Evolutionary conservation across 92 coral and sea anemone genomes (phyloP).

Genomic region (Siderastrea siderea): DNA sequence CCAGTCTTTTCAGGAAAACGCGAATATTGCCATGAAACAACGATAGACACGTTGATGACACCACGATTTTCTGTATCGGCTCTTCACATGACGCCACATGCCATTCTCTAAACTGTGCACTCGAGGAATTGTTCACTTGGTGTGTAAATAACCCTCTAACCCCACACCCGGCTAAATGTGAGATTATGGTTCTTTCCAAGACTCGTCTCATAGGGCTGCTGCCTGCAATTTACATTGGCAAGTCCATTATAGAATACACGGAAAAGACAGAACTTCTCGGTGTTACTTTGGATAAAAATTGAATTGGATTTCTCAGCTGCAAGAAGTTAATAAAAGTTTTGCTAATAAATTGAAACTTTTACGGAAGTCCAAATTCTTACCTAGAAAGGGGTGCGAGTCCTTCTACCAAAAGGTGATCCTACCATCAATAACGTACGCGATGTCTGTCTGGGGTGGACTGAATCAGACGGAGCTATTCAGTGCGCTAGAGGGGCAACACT

Average conservation of each 20-base stretch:
- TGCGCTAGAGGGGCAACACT: slow-evolving; percentile 24
- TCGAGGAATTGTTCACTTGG: background rate
- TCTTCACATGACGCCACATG: background rate
- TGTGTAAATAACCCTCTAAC: background rate
- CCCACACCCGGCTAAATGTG: slow-evolving; percentile 5
- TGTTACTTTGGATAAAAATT: slow-evolving; percentile 7
- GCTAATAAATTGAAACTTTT: slow-evolving; percentile 19
- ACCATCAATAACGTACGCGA: slow-evolving; percentile 33
- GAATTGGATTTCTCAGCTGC: slow-evolving; percentile 22
- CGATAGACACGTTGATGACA: background rate
- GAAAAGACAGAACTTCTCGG: background rate
- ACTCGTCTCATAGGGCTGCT: slow-evolving; percentile 2
- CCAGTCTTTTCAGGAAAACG: no score
- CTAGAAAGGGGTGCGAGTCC: slow-evolving; percentile 4
- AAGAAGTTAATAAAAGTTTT: background rate
- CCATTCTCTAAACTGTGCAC: background rate
- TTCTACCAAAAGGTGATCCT: slow-evolving; percentile 27
- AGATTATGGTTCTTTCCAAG: slow-evolving; percentile 9
- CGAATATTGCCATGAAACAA: no score
- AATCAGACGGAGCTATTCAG: slow-evolving; percentile 5
- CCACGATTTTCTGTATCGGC: background rate
- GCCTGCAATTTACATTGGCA: slow-evolving; percentile 8
- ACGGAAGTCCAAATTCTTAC: slow-evolving; percentile 18
- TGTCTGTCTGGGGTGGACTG: slow-evolving; percentile 30
- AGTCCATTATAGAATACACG: background rate